Evolutionary conservation across 2,888 invertebrate genomes (phyloP), one percentile per base, ranked within the genome.

Genomic region (Sussaba pulchella): DNA sequence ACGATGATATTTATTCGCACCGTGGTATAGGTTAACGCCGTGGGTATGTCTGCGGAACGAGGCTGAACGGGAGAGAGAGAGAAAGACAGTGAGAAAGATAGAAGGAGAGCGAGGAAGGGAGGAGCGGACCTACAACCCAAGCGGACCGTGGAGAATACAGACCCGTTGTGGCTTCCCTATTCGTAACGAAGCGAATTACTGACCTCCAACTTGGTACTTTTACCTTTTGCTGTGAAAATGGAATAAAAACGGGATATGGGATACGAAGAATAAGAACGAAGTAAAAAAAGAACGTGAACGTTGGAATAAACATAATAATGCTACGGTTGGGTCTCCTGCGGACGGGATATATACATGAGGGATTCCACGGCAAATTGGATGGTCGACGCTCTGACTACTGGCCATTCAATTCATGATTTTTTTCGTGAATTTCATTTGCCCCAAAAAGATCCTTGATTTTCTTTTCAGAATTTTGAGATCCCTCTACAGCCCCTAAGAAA

Each of bases 1-100:
- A 77, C 59, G 52, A 50, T 47, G 79, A 79, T 82, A 85, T 85
- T 85, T 81, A 82, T 85, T 67, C 73, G 57, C 57, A 17, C 57
- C 31, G 31, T 26, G 14, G 52, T 31, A 31, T 57, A 57, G 57
- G 31, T n/a, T n/a, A 31, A 14, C 50, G 9, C 5, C 57, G 31
- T 10, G 14, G 31, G 2, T 36, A 57, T 57, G 36, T 71, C 67
- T 52, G 61, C 9, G 21, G 0, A 2, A 39, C 12, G n/a, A n/a
- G n/a, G n/a, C 52, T 17, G 41, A 24, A 26, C n/a, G 39, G 1
- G 47, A 14, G n/a, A 36, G 50, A 4, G 21, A 47, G 47, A 17
- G 2, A 45, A 0, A 10, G 63, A 43, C n/a, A n/a, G n/a, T n/a
- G n/a, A n/a, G n/a, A n/a, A n/a, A n/a, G n/a, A n/a, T n/a, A n/a